Evolutionary conservation across 2,113 vertebrate species (phyloP).

Genomic region (Heloderma charlesbogerti): DNA sequence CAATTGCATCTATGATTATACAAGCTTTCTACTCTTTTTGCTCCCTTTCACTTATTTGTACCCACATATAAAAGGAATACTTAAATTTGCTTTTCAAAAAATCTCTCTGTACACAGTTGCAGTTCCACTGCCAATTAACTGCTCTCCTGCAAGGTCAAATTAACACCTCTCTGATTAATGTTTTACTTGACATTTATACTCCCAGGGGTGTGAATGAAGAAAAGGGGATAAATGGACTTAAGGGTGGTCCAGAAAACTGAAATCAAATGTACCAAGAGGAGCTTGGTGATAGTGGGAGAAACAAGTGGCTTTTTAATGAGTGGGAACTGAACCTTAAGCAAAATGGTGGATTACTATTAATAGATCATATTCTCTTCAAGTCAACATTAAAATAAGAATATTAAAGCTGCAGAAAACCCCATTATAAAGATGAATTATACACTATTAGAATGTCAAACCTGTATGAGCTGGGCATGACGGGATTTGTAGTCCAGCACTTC

Average conservation of each 20-base stretch:
- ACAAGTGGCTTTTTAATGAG: background rate
- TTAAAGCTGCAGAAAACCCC: background rate
- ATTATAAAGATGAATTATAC: background rate
- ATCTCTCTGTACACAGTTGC: background rate
- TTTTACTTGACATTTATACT: conserved; percentile 23
- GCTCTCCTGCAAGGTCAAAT: conserved; percentile 6
- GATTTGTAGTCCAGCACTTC: too few relatives aligned
- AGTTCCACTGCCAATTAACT: background rate
- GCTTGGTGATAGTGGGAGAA: background rate
- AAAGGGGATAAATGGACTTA: background rate
- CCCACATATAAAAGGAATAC: background rate
- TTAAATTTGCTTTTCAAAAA: conserved; percentile 18
- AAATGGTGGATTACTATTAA: background rate
- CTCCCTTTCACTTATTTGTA: background rate
- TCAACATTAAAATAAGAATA: background rate
- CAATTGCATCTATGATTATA: background rate
- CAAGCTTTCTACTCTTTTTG: background rate
- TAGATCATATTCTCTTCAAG: background rate
- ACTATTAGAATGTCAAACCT: background rate
- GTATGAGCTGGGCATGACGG: background rate
- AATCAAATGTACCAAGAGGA: background rate
- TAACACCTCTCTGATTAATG: conserved; percentile 5
- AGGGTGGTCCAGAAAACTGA: background rate
- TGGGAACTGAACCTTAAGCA: background rate
- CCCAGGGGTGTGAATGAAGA: background rate